Conservation (phyloP, 2,888 invertebrate genomes). For the Standfussiana lucernea region DNA sequence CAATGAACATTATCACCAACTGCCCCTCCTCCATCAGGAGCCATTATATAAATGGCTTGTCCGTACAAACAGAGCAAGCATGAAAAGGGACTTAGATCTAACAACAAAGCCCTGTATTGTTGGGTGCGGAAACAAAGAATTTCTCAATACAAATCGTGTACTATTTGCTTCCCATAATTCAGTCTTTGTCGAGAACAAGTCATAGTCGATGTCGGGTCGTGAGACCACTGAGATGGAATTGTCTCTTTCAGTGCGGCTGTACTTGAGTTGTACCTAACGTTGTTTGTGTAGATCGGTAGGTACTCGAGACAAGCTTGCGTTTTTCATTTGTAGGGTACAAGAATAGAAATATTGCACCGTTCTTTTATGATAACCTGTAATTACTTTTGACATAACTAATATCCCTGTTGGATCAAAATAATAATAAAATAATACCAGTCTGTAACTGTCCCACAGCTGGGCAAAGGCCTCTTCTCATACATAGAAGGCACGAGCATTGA, state of each 20-base stretch:
- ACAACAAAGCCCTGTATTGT: constrained; percentile 53
- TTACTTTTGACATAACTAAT: neutral
- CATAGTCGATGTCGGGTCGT: constrained; percentile 45
- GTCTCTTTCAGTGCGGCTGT: constrained; percentile 10
- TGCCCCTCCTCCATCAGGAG: neutral
- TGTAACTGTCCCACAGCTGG: too few relatives aligned
- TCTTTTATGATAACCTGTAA: neutral
- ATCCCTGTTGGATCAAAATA: neutral
- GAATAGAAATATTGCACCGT: neutral
- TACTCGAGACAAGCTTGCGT: neutral
- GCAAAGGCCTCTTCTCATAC: too few relatives aligned
- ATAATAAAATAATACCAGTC: too few relatives aligned
- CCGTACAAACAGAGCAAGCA: constrained; percentile 27
- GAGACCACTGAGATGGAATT: constrained; percentile 23
- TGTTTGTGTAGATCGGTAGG: neutral
- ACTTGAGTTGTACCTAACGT: constrained; percentile 4
- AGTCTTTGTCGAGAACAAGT: constrained; percentile 47
- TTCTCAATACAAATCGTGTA: constrained; percentile 49
- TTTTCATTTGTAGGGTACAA: neutral
- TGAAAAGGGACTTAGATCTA: constrained; percentile 27
- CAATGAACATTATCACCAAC: constrained; percentile 24
- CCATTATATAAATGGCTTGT: constrained; percentile 36
- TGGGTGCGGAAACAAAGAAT: constrained; percentile 54
- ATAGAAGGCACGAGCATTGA: too few relatives aligned
- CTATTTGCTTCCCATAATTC: constrained; percentile 60